phyloP scores from a whole-genome alignment of 2,888 invertebrate genomes.

The Gisinianus flammeolus region DNA sequence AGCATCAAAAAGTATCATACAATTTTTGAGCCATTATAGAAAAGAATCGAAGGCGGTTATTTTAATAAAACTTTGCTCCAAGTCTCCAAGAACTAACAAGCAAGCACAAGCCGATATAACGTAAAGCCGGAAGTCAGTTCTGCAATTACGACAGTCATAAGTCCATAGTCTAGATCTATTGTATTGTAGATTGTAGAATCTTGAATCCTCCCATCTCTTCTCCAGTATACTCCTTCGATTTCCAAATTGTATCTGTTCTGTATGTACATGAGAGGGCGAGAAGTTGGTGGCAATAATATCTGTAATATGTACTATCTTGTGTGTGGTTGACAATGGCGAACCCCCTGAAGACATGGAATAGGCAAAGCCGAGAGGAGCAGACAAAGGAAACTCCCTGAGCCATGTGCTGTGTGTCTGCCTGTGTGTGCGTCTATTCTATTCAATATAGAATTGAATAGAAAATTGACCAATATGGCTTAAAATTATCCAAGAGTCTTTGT shows the following conservation, averaged over 20 bases:
- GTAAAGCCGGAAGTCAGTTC: no score
- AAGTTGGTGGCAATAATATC: constrained; percentile 1
- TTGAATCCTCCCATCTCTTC: neutral
- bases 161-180: neutral
- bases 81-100: no score
- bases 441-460: constrained; percentile 16
- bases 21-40: no score
- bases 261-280: neutral
- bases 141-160: no score
- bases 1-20: no score
- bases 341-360: neutral
- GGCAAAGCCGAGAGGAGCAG: neutral
- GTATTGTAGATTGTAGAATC: neutral
- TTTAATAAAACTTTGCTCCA: no score
- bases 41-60: no score
- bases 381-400: constrained; percentile 3
- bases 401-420: no score
- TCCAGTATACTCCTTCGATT: no score
- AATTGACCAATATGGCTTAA: constrained; percentile 39
- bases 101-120: no score
- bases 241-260: neutral
- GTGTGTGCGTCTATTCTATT: no score
- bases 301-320: neutral
- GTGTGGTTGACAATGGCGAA: neutral
- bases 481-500: constrained; percentile 28